These are phyloP conservation scores for Hydrocynus forskahlii DNA, from an alignment of 2,797 vertebrate species.

Conservation along the genomic window DNA sequence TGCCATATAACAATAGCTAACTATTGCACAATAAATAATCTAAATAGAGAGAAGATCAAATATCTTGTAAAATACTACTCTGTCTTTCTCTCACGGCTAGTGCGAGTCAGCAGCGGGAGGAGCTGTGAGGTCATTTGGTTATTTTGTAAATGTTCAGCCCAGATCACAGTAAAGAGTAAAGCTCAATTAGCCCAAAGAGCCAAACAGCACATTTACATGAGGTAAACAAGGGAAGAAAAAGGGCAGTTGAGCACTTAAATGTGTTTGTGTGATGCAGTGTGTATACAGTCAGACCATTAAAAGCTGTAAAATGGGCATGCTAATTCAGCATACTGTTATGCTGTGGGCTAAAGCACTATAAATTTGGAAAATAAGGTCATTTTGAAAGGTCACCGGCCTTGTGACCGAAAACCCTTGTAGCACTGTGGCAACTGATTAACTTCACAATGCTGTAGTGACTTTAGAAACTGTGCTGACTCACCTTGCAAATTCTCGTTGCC, in stretches of 20 bases:
- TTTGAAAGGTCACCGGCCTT: slow-evolving; percentile 19
- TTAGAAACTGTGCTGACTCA: slow-evolving; percentile 64
- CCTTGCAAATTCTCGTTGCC: slow-evolving; percentile 88
- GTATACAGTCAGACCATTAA: neutral
- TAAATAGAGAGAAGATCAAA: slow-evolving; percentile 7
- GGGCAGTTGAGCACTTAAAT: neutral
- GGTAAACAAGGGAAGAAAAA: neutral
- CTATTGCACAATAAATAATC: slow-evolving; percentile 18
- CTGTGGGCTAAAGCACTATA: neutral
- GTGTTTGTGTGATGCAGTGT: neutral
- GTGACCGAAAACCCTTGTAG: neutral
- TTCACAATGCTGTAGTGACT: neutral
- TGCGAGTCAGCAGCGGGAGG: neutral
- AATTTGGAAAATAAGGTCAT: neutral
- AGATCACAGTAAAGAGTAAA: slow-evolving; percentile 13
- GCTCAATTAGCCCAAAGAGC: slow-evolving; percentile 1
- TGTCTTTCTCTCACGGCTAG: slow-evolving; percentile 6
- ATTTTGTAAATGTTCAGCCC: slow-evolving; percentile 30
- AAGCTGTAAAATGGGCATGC: slow-evolving; percentile 2
- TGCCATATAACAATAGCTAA: neutral
- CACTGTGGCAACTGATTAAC: neutral
- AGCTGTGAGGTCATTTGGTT: slow-evolving; percentile 25
- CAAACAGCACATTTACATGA: slow-evolving; percentile 6
- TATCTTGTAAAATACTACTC: slow-evolving; percentile 18
- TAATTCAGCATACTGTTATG: neutral